These are phyloP conservation scores for Ceyx margarethae DNA, from an alignment of 2,113 vertebrate species.

Conservation along the genomic window DNA sequence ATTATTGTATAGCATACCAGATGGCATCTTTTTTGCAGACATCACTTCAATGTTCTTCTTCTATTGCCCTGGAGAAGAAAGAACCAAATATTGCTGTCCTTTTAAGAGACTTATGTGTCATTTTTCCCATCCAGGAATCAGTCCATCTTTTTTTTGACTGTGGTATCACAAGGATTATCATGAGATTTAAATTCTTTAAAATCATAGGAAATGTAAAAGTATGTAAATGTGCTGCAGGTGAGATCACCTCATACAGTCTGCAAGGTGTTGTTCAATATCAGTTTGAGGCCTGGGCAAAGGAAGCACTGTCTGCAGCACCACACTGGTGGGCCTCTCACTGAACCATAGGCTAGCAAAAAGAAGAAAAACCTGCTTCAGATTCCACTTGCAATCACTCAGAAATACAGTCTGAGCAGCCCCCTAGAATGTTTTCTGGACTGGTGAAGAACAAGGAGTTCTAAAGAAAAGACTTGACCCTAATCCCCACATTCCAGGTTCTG, in stretches of 20 bases:
- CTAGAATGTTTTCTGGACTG: background rate
- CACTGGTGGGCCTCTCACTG: background rate
- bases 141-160: background rate
- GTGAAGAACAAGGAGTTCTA: background rate
- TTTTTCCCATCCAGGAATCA: background rate
- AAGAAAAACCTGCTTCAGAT: background rate
- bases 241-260: background rate
- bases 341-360: background rate
- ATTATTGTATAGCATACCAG: slow-evolving; percentile 26
- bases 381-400: background rate
- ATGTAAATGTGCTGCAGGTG: background rate
- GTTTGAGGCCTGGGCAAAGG: background rate
- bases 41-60: background rate
- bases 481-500: background rate
- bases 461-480: background rate
- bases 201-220: background rate
- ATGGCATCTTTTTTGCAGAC: slow-evolving; percentile 55
- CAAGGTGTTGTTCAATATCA: fast-evolving
- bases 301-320: background rate
- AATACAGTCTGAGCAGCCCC: background rate
- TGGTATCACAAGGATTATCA: background rate
- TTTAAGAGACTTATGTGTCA: background rate
- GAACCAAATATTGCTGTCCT: background rate
- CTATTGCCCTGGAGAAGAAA: slow-evolving; percentile 45
- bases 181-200: background rate